These are phyloP conservation scores for Melanargia galathea DNA, from an alignment of 2,888 invertebrate genomes.

Conservation along the genomic window DNA sequence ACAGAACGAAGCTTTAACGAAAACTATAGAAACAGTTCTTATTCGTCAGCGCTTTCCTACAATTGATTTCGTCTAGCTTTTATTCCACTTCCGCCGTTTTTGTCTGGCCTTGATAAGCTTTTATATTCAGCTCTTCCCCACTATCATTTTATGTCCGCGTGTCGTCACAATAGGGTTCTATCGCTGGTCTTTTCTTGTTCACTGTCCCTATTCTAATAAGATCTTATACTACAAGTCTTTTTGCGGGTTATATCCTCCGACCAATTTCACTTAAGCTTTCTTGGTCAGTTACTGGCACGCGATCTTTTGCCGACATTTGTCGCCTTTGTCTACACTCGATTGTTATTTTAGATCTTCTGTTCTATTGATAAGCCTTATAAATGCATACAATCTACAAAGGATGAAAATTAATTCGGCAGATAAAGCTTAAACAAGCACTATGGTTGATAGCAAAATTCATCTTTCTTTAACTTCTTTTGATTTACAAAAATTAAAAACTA, in stretches of 20 bases:
- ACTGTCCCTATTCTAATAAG: slow-evolving; percentile 11
- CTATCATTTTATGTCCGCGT: slow-evolving; percentile 11
- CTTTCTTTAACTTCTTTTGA: no score
- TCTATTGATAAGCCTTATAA: background rate
- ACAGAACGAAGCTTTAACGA: background rate
- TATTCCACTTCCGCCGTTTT: slow-evolving; percentile 5
- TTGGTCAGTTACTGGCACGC: background rate
- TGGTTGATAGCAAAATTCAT: background rate
- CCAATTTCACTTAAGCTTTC: background rate
- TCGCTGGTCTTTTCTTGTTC: slow-evolving; percentile 5
- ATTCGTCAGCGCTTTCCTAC: background rate
- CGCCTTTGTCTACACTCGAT: background rate
- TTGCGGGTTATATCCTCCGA: background rate
- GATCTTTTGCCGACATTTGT: background rate
- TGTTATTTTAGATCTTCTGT: background rate
- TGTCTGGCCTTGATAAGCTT: slow-evolving; percentile 8
- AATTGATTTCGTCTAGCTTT: background rate
- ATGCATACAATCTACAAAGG: background rate
- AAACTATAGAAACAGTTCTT: background rate
- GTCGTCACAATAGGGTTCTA: background rate
- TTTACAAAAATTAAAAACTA: no score
- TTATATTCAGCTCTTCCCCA: background rate
- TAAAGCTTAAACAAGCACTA: background rate
- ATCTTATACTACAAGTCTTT: slow-evolving; percentile 2
- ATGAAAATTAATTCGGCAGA: background rate